These are phyloP conservation scores for Sogatella furcifera DNA, from an alignment of 1,140 invertebrate genomes.

Conservation along the genomic window DNA sequence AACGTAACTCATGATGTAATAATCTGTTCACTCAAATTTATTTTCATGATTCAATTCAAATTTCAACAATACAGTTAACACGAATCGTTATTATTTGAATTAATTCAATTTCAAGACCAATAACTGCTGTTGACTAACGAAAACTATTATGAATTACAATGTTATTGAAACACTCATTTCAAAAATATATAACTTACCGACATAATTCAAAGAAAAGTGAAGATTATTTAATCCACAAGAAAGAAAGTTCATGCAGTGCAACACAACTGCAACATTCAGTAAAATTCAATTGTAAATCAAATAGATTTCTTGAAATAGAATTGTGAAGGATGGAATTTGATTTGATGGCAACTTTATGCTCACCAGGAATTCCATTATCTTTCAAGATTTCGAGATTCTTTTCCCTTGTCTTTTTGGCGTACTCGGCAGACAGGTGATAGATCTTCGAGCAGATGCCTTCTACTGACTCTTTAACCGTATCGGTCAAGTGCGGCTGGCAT, in stretches of 20 bases:
- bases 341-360: not conserved
- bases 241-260: too few relatives aligned
- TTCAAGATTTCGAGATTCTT: conserved; percentile 76
- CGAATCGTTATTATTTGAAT: too few relatives aligned
- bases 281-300: not conserved
- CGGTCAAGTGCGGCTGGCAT: conserved; percentile 88
- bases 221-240: too few relatives aligned
- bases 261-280: not conserved
- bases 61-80: too few relatives aligned
- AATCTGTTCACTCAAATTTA: too few relatives aligned
- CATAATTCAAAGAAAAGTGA: too few relatives aligned
- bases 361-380: conserved; percentile 67
- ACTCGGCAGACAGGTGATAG: conserved; percentile 83
- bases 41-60: too few relatives aligned
- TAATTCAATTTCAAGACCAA: too few relatives aligned
- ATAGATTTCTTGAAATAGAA: not conserved
- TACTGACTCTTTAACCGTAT: conserved; percentile 86
- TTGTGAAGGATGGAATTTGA: not conserved
- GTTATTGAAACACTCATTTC: too few relatives aligned
- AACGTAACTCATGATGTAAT: too few relatives aligned
- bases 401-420: conserved; percentile 81
- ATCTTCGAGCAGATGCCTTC: conserved; percentile 94
- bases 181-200: not conserved
- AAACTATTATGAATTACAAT: too few relatives aligned
- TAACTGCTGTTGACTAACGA: too few relatives aligned